Evolutionary conservation across 2,888 invertebrate genomes (phyloP), one percentile per base, ranked within the genome.

Genomic region (Rugalucina vietnamica): DNA sequence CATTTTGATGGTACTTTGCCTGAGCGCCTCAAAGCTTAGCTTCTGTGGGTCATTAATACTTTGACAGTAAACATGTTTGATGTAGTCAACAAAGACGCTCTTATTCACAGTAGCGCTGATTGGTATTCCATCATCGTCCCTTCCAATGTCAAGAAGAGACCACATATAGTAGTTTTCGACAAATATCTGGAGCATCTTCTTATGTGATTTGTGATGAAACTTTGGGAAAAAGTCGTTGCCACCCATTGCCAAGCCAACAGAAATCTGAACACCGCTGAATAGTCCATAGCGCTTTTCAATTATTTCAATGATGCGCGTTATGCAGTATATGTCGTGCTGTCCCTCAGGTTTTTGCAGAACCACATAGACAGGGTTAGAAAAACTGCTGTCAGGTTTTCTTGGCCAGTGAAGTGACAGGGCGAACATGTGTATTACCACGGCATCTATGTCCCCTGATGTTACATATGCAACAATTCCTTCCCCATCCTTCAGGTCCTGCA

Each of bases 371-470:
- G 72, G 60, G 21, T 76, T 73, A 54, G 72, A 65, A 32, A 85
- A 81, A 24, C 49, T 18, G 1, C 70, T 74, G 70, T 76, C 49
- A 21, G 32, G 36, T 14, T 81, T 49, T 69, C 85, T 65, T 49
- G 69, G 79, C 85, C 82, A 85, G 39, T 72, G 79, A 0, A 79
- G 8, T 0, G 82, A 73, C 1, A 82, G 4, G n/a, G 75, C 73
- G 65, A 82, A 80, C 24, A 86, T 3, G 24, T 82, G 85, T 18
- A 81, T 72, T 0, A 78, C 49, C 18, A 86, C 34, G 49, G 78
- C 81, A 37, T 86, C 82, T 18, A 86, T 81, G 36, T 86, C 82
- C 10, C 74, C 80, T 34, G 82, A 85, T 29, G 84, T 85, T 18
- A 81, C 81, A 18, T 79, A 32, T 21, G 54, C 60, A 12, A 82